Evolutionary conservation across 2,797 vertebrate species (phyloP), one percentile per base, ranked within the genome.

Genomic region (Tolypeutes matacus): DNA sequence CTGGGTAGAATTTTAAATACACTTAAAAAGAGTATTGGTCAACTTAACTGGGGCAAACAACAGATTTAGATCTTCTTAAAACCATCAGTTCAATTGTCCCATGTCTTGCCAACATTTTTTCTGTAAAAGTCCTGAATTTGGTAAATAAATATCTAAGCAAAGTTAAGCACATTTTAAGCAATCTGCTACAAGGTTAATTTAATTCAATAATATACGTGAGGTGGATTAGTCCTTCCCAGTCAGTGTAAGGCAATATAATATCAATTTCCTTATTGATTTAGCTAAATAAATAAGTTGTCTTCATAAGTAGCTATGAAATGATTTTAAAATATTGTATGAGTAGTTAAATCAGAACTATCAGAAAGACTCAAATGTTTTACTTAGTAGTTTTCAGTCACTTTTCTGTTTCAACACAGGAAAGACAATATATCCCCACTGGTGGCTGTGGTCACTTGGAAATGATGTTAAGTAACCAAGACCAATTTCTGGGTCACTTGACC

Each of bases 101-200:
- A 78, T 9, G n/a, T 86, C 62, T 65, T 83, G 76, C 21, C 70
- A 93, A 89, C 15, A 80, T 69, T 34, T 91, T 87, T 89, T 62
- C 53, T 62, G 10, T 14, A 86, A 46, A 46, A 56, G 84, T 72
- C 62, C 72, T 89, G 27, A 96, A 90, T 82, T 58, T 94, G 60
- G 58, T 49, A 96, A 88, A 94, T 81, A 89, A 90, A 51, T 7
- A 81, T 29, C 31, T 64, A 80, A 83, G 56, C 53, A 82, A 95
- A 93, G 93, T 36, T 65, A 95, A 78, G 36, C 29, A 49, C 3
- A 23, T 75, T 88, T 87, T 70, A 46, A 95, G 51, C 11, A 60
- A 73, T 69, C 75, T 62, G 39, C 85, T 39, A 76, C 60, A 62
- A 81, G 23, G 64, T 42, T 89, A 64, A 90, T 25, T 67, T 67